Base-by-base conservation (phyloP, 2,888 invertebrate species). In the Nomada fabriciana region DNA sequence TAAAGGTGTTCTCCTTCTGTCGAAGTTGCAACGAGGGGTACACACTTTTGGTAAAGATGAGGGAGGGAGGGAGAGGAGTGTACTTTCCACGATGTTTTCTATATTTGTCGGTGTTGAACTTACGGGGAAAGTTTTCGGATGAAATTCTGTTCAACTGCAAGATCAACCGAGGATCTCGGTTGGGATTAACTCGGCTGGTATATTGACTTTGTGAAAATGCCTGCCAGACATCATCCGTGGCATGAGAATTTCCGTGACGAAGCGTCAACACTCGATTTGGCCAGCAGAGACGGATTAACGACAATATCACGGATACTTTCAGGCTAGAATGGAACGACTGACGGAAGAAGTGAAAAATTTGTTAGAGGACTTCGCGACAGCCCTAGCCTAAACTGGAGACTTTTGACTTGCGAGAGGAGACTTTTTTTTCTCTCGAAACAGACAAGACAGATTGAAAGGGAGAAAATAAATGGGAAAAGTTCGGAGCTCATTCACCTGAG, bases 91-190 rank as follows among this genome's bases (percentile, higher is more conserved):
- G n/a, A 59, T 81, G 75, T 81, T 82, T 80, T 82, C 74, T 69
- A 23, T 80, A 74, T 82, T 82, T 81, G 57, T 42, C 73, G 29
- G n/a, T 53, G 80, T 64, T 60, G 69, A 80, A 80, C 80, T 74
- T 80, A 47, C 25, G 9, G 25, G 23, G 15, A 70, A 80, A 82
- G 69, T 80, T 82, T 70, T 61, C 52, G 55, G 81, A 81, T 80
- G 36, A 81, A 84, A 80, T 74, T 80, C 72, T 69, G 68, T 78
- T 81, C 73, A 53, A 75, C 77, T 74, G 74, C 75, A 67, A 78
- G 84, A 86, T 84, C 86, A 84, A 86, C 84, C 47, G 81, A 20
- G 65, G 59, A 76, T 68, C 67, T 47, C 63, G 50, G 36, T 18
- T 25, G 25, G 76, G 64, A 82, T 81, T 81, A 82, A 71, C 67